Evolutionary conservation across 64 coral and sea anemone species (phyloP), one percentile per base, ranked within the genome.

Genomic region (Montipora sp.): DNA sequence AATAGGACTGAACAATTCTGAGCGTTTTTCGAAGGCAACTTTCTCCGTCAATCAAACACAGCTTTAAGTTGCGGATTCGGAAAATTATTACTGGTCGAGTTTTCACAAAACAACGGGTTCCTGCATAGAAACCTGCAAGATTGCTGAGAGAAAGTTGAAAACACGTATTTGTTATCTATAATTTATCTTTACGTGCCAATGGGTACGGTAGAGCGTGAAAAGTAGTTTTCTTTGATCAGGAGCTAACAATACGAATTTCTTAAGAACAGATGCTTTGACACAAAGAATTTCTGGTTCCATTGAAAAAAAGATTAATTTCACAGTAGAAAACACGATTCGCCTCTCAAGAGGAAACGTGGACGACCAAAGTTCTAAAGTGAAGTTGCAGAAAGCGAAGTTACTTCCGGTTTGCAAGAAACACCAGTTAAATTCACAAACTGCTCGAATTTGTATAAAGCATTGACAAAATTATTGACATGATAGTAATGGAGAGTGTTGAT

Each of bases 131-230:
- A 85, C 63, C 82, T 72, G 65, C 65, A 51, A 50, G 45, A 47
- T 20, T 71, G 46, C 48, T 36, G 60, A 72, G 65, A 14, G 20
- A 85, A 71, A 85, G 68, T 43, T 23, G 19, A 85, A 85, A 85
- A 85, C 82, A 85, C 66, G 61, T 51, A 18, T 85, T 51, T 65
- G 20, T 24, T 22, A 85, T 85, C 47, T 85, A 85, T 85, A 69
- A 85, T 85, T 85, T 65, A 85, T 85, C 65, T 24, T 19, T 19
- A 8, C 46, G 1, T 4, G 60, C 11, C 60, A 63, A 18, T 3
- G 18, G 18, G 15, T 57, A 6, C 6, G 11, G 53, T 0, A 57
- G 36, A 36, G 36, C 36, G 36, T 18, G 7, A 66, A 66, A 66
- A 13, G 61, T 4, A 18, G 61, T 14, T 66, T 9, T 66, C 8